phyloP scores from a whole-genome alignment of 2,888 invertebrate species.

The Linhomoeus sp. region DNA sequence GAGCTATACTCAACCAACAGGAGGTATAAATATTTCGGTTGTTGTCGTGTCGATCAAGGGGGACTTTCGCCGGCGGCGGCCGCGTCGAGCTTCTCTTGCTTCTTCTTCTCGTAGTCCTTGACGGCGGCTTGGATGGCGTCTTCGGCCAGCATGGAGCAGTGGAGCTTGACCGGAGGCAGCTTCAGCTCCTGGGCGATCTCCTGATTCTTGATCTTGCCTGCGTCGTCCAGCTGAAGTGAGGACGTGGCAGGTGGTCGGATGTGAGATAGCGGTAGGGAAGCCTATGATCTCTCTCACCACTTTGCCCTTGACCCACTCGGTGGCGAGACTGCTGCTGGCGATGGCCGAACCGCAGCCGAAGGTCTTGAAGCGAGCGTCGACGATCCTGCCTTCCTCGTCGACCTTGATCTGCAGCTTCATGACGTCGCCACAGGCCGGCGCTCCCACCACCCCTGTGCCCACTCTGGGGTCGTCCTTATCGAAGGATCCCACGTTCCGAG shows the following conservation, averaged over 20 bases:
- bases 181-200: constrained; percentile 92
- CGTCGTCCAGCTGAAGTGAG: constrained; percentile 62
- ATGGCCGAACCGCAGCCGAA: constrained; percentile 99
- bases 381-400: constrained; percentile 82
- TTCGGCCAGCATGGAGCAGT: constrained; percentile 98
- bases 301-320: constrained; percentile 93
- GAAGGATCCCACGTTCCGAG: constrained; percentile 86
- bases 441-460: constrained; percentile 93
- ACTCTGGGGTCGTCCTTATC: constrained; percentile 80
- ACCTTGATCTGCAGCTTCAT: constrained; percentile 81
- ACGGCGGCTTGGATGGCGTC: constrained; percentile 97
- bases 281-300: too few species aligned
- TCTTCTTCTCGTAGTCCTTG: constrained; percentile 57
- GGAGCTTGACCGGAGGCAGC: constrained; percentile 94
- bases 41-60: too few species aligned
- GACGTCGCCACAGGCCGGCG: constrained; percentile 97
- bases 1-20: too few species aligned
- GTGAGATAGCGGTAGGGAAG: too few species aligned
- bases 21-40: too few species aligned
- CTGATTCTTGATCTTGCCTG: constrained; percentile 71
- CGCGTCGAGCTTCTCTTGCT: too few species aligned
- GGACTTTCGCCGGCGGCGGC: too few species aligned
- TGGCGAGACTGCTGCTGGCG: constrained; percentile 80
- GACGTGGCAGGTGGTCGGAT: too few species aligned
- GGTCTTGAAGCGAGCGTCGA: constrained; percentile 97